These are phyloP conservation scores for Platycnemis pennipes DNA, from an alignment of 2,888 invertebrate genomes.

Conservation along the genomic window DNA sequence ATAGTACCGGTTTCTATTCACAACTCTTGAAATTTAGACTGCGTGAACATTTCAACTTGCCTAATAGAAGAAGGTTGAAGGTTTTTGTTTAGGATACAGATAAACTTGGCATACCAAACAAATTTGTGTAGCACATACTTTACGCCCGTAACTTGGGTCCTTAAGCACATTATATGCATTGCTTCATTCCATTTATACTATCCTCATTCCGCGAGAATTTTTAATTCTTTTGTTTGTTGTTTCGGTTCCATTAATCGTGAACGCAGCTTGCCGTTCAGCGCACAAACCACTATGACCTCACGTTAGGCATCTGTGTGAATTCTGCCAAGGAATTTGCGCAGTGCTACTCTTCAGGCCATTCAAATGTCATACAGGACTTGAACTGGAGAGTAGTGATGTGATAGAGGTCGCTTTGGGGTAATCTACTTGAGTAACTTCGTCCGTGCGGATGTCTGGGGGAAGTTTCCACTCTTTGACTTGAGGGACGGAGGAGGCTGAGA, in stretches of 20 bases:
- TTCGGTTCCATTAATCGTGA: not conserved
- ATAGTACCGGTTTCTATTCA: no score
- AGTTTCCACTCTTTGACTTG: not conserved
- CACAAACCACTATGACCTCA: not conserved
- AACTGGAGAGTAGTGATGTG: not conserved
- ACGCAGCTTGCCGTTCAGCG: not conserved
- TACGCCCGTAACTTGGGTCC: no score
- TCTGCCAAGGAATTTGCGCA: not conserved
- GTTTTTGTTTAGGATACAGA: no score
- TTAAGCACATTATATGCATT: no score
- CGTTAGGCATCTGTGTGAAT: not conserved
- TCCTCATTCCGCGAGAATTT: no score
- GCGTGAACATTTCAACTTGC: no score
- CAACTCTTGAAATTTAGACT: no score
- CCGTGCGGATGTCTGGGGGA: not conserved
- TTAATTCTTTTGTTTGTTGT: not conserved
- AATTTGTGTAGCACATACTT: no score
- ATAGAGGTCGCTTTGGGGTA: conserved; percentile 10
- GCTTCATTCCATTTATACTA: no score
- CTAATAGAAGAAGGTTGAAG: no score
- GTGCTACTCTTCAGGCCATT: not conserved
- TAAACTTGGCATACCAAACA: no score
- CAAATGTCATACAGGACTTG: not conserved
- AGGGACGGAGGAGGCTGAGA: not conserved
- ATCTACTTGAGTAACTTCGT: not conserved